These are phyloP conservation scores for Illadopsis cleaveri DNA, from an alignment of 2,113 vertebrate species.

Conservation along the genomic window DNA sequence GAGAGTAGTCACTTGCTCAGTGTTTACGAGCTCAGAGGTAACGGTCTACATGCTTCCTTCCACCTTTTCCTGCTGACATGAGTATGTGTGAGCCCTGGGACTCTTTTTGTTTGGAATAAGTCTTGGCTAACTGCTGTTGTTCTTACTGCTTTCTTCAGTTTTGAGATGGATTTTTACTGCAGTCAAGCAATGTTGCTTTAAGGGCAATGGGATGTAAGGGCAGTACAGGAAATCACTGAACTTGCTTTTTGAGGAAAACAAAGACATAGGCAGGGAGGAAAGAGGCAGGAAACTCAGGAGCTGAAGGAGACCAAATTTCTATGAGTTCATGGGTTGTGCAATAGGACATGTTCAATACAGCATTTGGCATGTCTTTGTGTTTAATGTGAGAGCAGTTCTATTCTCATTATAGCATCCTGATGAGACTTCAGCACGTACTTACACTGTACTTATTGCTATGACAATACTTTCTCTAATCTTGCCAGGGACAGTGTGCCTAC, in stretches of 20 bases:
- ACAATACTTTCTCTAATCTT: not conserved
- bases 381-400: not conserved
- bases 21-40: not conserved
- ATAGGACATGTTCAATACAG: not conserved
- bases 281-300: constrained; percentile 46
- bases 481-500: not conserved
- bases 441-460: not conserved
- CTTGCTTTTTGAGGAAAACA: constrained; percentile 62
- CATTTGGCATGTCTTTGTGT: not conserved
- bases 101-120: not conserved
- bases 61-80: not conserved
- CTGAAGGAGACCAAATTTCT: not conserved
- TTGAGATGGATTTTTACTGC: not conserved
- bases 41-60: not conserved
- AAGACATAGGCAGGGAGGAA: constrained; percentile 42
- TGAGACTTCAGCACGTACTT: not conserved
- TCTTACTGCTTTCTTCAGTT: not conserved
- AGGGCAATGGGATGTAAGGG: not conserved
- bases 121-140: not conserved
- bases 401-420: not conserved
- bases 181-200: constrained; percentile 29
- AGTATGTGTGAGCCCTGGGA: not conserved
- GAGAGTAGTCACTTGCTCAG: not conserved
- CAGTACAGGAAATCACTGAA: constrained; percentile 58
- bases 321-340: not conserved